Base-by-base conservation (phyloP, 2,888 invertebrate genomes). In the Caenorhabditis sulstoni region DNA sequence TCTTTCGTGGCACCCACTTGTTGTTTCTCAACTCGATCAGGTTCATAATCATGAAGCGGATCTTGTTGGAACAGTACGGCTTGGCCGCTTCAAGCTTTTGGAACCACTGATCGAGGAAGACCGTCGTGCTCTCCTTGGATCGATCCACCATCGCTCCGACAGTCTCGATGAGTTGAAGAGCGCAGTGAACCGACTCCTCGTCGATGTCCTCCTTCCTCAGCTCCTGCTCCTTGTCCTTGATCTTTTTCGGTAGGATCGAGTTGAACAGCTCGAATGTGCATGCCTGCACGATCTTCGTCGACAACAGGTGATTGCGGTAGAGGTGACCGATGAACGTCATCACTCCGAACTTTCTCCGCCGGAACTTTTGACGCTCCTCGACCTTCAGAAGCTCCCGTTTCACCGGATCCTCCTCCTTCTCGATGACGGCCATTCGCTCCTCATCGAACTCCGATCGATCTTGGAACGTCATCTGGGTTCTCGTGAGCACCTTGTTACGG, bases 241-340 rank as follows among this genome's bases (percentile, higher is more conserved):
- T 11, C 9, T 65, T 49, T 29, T 58, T 53, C 7, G 64, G 55
- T 2, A 67, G 29, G 35, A 74, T 47, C 11, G 70, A 57, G 11
- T 23, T 35, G 50, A 87, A 58, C 52, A 87, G 76, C 11, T 81
- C 81, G 18, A 50, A 47, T 2, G 85, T 44, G 55, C 87, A 87
- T 64, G 61, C 67, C 14, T 74, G 71, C 37, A 86, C 70, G 53
- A 87, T 85, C 35, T 82, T 79, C n/a, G 77, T 68, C 8, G 82
- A 81, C 5, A 87, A 57, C 16, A 87, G 76, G 0, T 59, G 22
- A 35, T 84, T 73, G 7, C 81, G 59, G 66, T 78, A 88, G 22
- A 88, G 75, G 55, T 87, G 80, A 11, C 87, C 86, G 62, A 88
- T 87, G 77, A 87, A 88, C 75, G 81, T 85, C 77, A 88, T 87